Base-by-base conservation (phyloP, 2,888 invertebrate genomes). In the Hypomecis atomaria region DNA sequence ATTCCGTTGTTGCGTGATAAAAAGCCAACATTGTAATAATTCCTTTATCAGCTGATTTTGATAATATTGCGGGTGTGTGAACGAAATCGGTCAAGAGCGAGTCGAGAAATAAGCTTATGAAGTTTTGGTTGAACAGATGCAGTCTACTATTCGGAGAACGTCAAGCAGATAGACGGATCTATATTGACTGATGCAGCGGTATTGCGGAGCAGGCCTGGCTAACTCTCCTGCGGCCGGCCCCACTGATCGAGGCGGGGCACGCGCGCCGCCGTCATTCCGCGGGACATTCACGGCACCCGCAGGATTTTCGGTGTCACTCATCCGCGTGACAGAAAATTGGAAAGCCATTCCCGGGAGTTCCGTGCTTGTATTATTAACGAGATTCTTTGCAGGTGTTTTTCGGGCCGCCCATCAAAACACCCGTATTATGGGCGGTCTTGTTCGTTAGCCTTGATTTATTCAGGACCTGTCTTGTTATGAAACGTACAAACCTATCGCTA, bases 251-350 rank as follows among this genome's bases (percentile, higher is more conserved):
- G 65, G 70, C 68, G 68, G 65, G 67, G 59, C 71, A 72, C 73
- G 74, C 73, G 66, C 71, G 69, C 58, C 59, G 67, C 70, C 71
- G 72, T 70, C 68, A 72, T 71, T 70, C 73, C 66, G 67, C 58
- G 69, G 68, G 70, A 69, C 70, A 66, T 71, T 70, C 69, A 70
- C 71, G 65, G 67, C 67, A 69, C 73, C 71, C 71, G 71, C 64
- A 72, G 74, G 74, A 75, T 73, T 77, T 75, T 71, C 71, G 69
- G 69, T 73, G 76, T 76, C 76, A 75, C 74, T 78, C 78, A 74
- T 75, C 74, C 72, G 68, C 59, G 67, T 67, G 69, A 72, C 68
- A 69, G 69, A 75, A 73, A 70, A 73, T 73, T 71, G 69, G 73
- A 69, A 73, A 71, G 71, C 70, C 71, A 73, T 71, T 72, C 71